Evolutionary conservation across 2,888 invertebrate species (phyloP), one percentile per base, ranked within the genome.

Genomic region (Eupithecia exiguata): DNA sequence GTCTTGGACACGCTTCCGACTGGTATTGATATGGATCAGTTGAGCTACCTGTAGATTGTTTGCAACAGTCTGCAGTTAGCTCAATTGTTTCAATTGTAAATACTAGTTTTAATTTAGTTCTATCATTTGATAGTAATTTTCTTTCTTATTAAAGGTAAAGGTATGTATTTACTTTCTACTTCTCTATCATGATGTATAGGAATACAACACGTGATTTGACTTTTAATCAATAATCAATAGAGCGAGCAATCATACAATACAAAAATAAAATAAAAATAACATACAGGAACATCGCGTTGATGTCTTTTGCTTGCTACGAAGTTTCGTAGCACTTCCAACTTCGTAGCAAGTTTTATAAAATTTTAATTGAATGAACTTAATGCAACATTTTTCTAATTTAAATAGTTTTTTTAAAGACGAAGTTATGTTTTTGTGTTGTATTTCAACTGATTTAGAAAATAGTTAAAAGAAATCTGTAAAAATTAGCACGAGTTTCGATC

Each of bases 221-320:
- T 18, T 46, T 7, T 10, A 49, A 18, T 49, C 49, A 16, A 5
- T 14, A 9, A 1, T 2, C 5, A 49, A 18, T 18, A 46, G 46
- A n/a, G n/a, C 49, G 2, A 10, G 5, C n/a, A 49, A 12, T 53
- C 53, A 53, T n/a, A 53, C 21, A 53, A 21, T 10, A 49, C 6
- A 9, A n/a, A 49, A 49, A n/a, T 4, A 5, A 16, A 25, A n/a
- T 6, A 58, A 25, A 1, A 53, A 5, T 3, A 12, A 53, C 4
- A 30, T 30, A 53, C 35, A 18, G 21, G 35, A 35, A 35, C n/a
- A 38, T 65, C 36, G n/a, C 63, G 63, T 65, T 65, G 35, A 65
- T 36, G 70, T 78, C 72, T 77, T 78, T 74, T 76, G 40, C 62
- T 71, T 74, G 74, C 75, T 75, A 77, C 76, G 63, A 58, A 68